Percentiles rank a stretch among this genome's conserved stretches.
These are phyloP conservation scores for Nebria salina DNA, from an alignment of 2,888 invertebrate species.

Conservation along the genomic window DNA sequence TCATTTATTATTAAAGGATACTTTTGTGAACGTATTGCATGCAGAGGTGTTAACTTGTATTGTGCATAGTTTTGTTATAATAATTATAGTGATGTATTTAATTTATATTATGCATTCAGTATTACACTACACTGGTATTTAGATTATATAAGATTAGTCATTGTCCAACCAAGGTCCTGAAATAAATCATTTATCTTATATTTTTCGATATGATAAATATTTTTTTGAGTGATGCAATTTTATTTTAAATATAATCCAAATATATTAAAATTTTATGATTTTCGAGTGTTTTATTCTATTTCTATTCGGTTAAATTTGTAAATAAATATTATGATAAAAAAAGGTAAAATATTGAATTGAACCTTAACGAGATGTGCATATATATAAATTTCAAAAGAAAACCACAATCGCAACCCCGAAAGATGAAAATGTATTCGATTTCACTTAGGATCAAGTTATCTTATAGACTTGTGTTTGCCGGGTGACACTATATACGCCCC, in stretches of 20 bases:
- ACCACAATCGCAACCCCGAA: slow-evolving; percentile 24
- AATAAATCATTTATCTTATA: too few relatives aligned
- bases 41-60: background rate
- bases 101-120: too few relatives aligned
- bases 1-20: background rate
- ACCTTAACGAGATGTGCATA: background rate
- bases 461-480: background rate
- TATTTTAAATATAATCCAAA: too few relatives aligned
- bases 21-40: background rate
- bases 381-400: background rate
- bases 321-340: too few relatives aligned
- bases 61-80: background rate
- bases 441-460: slow-evolving; percentile 40
- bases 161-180: background rate
- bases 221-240: too few relatives aligned
- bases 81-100: background rate
- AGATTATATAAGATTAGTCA: background rate
- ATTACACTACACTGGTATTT: background rate
- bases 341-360: too few relatives aligned
- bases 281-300: too few relatives aligned
- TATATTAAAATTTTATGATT: too few relatives aligned
- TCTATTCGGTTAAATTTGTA: too few relatives aligned
- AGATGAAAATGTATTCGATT: slow-evolving; percentile 32
- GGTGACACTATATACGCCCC: slow-evolving; percentile 34
- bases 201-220: too few relatives aligned